phyloP scores from a whole-genome alignment of 2,797 vertebrate species.

The Catharus ustulatus region DNA sequence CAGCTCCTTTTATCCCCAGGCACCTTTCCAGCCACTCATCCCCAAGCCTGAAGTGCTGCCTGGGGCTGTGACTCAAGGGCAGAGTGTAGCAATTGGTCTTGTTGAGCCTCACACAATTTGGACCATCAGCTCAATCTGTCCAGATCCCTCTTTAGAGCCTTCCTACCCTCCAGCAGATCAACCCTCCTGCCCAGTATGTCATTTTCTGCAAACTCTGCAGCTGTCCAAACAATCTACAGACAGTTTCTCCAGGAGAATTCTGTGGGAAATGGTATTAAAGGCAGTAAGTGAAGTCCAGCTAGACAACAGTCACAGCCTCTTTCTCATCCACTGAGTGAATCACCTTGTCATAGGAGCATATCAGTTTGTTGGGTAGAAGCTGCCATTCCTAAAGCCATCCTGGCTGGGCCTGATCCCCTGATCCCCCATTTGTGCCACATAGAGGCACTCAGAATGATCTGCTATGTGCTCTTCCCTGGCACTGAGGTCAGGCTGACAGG shows the following conservation, averaged over 20 bases:
- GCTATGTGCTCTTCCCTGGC: neutral
- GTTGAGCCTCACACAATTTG: neutral
- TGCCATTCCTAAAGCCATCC: neutral
- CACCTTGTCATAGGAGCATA: neutral
- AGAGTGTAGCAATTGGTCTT: neutral
- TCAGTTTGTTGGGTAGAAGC: neutral
- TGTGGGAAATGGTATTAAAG: neutral
- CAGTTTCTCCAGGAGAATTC: neutral
- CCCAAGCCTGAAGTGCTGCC: accelerated
- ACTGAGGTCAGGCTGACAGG: neutral
- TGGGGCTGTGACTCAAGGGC: neutral
- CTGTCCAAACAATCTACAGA: neutral
- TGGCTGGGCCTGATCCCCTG: neutral
- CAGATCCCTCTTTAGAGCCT: neutral
- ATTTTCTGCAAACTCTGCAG: neutral
- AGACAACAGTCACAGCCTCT: neutral
- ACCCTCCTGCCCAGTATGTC: neutral
- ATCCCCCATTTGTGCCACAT: neutral
- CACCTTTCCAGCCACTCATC: neutral
- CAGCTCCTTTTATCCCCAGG: neutral
- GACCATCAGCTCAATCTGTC: neutral
- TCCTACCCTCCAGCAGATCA: neutral
- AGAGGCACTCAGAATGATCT: too few relatives aligned
- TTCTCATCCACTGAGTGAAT: neutral
- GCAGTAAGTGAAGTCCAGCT: neutral